Base-by-base conservation (phyloP, 2,113 vertebrate species). In the Stigmatopora nigra region DNA sequence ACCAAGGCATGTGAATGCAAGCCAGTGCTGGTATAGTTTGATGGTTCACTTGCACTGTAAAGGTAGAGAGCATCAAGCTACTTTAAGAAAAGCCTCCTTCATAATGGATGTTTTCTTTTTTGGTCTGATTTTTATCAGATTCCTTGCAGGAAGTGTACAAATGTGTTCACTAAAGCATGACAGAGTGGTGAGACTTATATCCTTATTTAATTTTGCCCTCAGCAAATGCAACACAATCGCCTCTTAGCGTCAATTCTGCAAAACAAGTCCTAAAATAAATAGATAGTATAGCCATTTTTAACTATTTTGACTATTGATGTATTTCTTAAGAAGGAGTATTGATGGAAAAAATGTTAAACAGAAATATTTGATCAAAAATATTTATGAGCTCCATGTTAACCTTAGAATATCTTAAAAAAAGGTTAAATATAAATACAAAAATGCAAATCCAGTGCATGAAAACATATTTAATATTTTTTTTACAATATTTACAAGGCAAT, bases 21-120 rank as follows among this genome's bases (percentile, higher is more conserved):
- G 63, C 17, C 63, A 82, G 80, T 88, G 86, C 90, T 89, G 88
- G 89, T 86, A 89, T 86, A 78, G 57, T 70, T 86, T 86, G 82
- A 88, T 84, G 89, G 86, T 89, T 91, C 89, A 90, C 63, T 81
- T 81, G 71, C 64, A 16, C 46, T 67, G 57, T 78, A 71, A 75
- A 70, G 79, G 82, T 58, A 67, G 53, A 63, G 65, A 82, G 75
- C 79, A 75, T 76, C 73, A 81, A 78, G 81, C 71, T 88, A 88
- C 84, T 89, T 85, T 86, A 80, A 88, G 79, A 81, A 89, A 91
- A 92, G 80, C 82, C 64, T 63, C 76, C 67, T 70, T 63, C 52
- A 25, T 76, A 61, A 87, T 80, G 84, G 79, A 77, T 79, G 81
- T 87, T 88, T 84, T 75, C 71, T 70, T 71, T 71, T 81, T 70